Conservation (phyloP, 2,113 vertebrate species). For the Lophochroa leadbeateri region DNA sequence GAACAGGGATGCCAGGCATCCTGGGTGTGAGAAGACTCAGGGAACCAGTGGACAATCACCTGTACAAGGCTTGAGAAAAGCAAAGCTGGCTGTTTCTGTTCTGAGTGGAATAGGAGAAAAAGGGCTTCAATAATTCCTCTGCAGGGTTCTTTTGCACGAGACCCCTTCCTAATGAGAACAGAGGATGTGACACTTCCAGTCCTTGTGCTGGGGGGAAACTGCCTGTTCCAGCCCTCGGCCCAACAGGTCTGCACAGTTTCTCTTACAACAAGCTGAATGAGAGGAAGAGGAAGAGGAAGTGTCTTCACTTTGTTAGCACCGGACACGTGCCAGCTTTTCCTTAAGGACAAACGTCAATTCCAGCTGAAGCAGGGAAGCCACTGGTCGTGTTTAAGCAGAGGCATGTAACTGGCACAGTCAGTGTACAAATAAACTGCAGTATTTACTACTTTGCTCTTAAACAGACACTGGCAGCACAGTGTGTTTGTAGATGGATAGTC, state of each 20-base stretch:
- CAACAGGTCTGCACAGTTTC: not conserved
- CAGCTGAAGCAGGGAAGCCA: not conserved
- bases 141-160: not conserved
- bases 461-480: not conserved
- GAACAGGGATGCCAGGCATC: not conserved
- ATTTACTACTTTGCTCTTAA: not conserved
- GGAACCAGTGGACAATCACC: accelerated
- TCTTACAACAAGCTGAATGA: not conserved
- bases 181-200: not conserved
- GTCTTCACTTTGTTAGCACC: not conserved
- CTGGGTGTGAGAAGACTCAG: not conserved
- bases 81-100: not conserved
- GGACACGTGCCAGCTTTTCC: accelerated
- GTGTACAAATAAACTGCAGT: not conserved
- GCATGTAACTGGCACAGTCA: not conserved
- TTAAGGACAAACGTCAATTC: not conserved
- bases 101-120: accelerated
- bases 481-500: not conserved
- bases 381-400: not conserved
- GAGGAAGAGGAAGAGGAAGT: not conserved
- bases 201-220: not conserved
- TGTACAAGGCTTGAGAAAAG: not conserved
- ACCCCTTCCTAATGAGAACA: accelerated
- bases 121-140: not conserved
- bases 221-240: not conserved